These are phyloP conservation scores for Taenioides sp. DNA, from an alignment of 2,797 vertebrate species.

Conservation along the genomic window DNA sequence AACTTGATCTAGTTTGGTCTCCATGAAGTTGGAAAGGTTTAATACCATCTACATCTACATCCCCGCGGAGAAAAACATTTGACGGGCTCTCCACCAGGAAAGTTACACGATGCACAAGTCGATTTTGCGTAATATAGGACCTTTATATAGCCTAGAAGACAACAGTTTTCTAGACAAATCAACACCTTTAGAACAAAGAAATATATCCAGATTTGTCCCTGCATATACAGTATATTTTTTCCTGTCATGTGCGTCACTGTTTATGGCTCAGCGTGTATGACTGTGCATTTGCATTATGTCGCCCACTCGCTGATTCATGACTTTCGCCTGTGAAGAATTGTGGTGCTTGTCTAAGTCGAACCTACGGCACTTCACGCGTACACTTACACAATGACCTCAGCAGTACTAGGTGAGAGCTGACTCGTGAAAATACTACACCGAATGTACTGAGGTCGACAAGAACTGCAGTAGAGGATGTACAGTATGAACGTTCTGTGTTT, in stretches of 20 bases:
- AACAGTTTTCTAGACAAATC: background rate
- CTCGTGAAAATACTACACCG: conserved; percentile 15
- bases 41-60: too few species aligned
- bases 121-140: too few species aligned
- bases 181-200: background rate
- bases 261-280: conserved; percentile 27
- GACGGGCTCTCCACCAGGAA: too few species aligned
- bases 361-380: conserved; percentile 3
- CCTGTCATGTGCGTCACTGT: conserved; percentile 11
- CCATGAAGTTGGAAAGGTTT: too few species aligned
- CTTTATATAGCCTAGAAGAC: too few species aligned
- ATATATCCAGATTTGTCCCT: background rate
- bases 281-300: conserved; percentile 33
- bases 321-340: conserved; percentile 28
- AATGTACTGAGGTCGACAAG: background rate
- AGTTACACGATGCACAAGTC: too few species aligned
- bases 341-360: conserved; percentile 9
- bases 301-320: conserved; percentile 38
- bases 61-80: too few species aligned
- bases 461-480: background rate
- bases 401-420: conserved; percentile 29
- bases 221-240: background rate
- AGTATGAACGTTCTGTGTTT: background rate
- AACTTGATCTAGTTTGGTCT: too few species aligned
- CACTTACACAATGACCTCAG: conserved; percentile 18